Base-by-base conservation (phyloP, 2,888 invertebrate species). In the Drosophila algonquin region DNA sequence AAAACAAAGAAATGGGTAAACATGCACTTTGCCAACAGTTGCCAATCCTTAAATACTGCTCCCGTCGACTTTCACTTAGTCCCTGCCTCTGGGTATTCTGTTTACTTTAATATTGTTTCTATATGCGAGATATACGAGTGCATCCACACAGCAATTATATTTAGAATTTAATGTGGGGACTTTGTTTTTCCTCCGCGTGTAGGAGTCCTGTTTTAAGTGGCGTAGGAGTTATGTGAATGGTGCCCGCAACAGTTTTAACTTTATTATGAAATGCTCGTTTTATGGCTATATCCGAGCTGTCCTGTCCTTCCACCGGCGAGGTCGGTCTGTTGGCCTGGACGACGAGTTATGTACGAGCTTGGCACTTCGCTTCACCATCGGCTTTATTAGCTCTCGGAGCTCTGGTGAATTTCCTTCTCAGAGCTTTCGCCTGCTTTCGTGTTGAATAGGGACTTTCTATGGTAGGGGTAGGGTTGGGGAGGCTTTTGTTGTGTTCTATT, bases 321-420 rank as follows among this genome's bases (percentile, higher is more conserved):
- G 59, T 56, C 48, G 80, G 55, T 78, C 74, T 68, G 65, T 51
- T 62, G 65, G 73, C 70, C 65, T 64, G 64, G 69, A 73, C 68
- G 79, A 62, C 77, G 60, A 65, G 70, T 87, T 76, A 73, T 72
- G 73, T 76, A 89, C 85, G 89, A 81, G 87, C 70, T 67, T 14
- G 61, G 45, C 57, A 35, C 58, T 58, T 47, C 57, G 72, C 64
- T 69, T 56, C 67, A 30, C 70, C 70, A 58, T 48, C 70, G 73
- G 70, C 72, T 87, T 87, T 81, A 83, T 85, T 85, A 87, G 71
- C 72, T 56, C 51, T 55, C 61, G 54, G 51, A 21, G 46, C 50
- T 53, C 86, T 85, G 83, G 83, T 83, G 83, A 78, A 56, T 83
- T 83, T 78, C 71, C 70, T 64, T 47, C n/a, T 12, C 8, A 45